phyloP scores from a whole-genome alignment of 2,888 invertebrate genomes.

The Dicranocentrus wangi region DNA sequence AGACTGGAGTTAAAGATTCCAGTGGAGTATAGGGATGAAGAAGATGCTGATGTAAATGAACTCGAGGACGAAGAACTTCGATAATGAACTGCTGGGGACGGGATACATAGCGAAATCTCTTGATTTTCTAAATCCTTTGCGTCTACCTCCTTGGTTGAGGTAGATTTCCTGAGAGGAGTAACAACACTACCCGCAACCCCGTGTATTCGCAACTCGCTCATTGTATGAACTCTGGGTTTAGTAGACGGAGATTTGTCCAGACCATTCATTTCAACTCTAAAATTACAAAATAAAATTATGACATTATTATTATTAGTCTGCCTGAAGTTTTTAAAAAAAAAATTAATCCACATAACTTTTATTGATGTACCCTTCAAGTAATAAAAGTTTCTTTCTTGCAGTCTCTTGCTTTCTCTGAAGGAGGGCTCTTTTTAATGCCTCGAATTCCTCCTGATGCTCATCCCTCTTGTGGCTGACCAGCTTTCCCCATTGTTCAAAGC shows the following conservation, averaged over 20 bases:
- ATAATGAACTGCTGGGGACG: slow-evolving; percentile 3
- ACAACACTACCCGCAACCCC: too few species aligned
- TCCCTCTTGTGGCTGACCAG: slow-evolving; percentile 51
- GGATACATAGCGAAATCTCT: slow-evolving; percentile 44
- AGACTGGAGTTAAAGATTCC: too few species aligned
- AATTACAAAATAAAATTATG: too few species aligned
- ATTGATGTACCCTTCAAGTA: slow-evolving; percentile 2
- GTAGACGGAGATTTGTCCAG: too few species aligned
- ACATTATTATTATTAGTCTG: too few species aligned
- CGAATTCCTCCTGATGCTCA: slow-evolving; percentile 50
- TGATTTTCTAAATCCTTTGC: slow-evolving; percentile 51
- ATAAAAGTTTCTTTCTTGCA: not conserved
- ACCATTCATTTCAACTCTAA: too few species aligned
- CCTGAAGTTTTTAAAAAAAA: not conserved
- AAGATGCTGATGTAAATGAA: not conserved
- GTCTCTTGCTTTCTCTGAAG: slow-evolving; percentile 31
- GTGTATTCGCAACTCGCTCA: too few species aligned
- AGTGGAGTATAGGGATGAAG: not conserved
- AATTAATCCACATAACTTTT: too few species aligned
- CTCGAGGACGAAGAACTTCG: not conserved
- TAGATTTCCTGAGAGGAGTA: not conserved
- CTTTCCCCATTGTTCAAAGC: slow-evolving; percentile 50
- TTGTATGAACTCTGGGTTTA: too few species aligned
- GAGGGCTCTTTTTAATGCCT: slow-evolving; percentile 41
- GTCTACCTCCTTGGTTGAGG: slow-evolving; percentile 22